Percentiles rank a stretch among this genome's conserved stretches.
phyloP scores from a whole-genome alignment of 92 coral and sea anemone species.

The Porites divaricata region DNA sequence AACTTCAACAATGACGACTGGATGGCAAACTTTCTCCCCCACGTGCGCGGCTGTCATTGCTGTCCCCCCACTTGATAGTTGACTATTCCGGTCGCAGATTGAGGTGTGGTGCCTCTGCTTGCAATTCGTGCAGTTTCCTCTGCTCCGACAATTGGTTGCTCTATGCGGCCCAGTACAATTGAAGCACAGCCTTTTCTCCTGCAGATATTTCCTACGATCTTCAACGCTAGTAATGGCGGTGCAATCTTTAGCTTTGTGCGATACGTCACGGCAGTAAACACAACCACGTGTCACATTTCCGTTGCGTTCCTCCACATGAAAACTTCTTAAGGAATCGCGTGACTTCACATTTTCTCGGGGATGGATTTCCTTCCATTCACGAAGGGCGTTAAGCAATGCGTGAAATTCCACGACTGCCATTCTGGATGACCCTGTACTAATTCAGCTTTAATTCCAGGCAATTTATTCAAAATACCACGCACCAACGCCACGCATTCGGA shows the following conservation, averaged over 20 bases:
- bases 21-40: constrained; percentile 53
- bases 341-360: constrained; percentile 6
- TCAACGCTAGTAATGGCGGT: constrained; percentile 20
- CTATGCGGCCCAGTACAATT: constrained; percentile 51
- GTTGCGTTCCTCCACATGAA: constrained; percentile 14
- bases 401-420: constrained; percentile 71
- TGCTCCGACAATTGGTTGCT: constrained; percentile 57
- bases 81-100: constrained; percentile 38
- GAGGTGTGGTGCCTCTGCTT: constrained; percentile 61
- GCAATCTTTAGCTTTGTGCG: constrained; percentile 61
- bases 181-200: constrained; percentile 46
- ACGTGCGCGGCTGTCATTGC: constrained; percentile 51
- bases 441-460: constrained; percentile 65
- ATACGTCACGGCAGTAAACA: constrained; percentile 38
- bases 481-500: constrained; percentile 60
- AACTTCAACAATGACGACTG: too few species aligned
- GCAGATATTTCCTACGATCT: too few species aligned
- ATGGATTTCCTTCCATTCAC: constrained; percentile 65
- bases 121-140: constrained; percentile 54
- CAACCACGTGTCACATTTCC: constrained; percentile 58
- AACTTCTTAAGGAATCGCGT: constrained; percentile 37
- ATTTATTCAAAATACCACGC: constrained; percentile 54
- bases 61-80: constrained; percentile 13
- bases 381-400: constrained; percentile 48
- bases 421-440: constrained; percentile 47